Evolutionary conservation across 2,797 vertebrate genomes (phyloP), one percentile per base, ranked within the genome.

Genomic region (Pseudotriccus pelzelni): DNA sequence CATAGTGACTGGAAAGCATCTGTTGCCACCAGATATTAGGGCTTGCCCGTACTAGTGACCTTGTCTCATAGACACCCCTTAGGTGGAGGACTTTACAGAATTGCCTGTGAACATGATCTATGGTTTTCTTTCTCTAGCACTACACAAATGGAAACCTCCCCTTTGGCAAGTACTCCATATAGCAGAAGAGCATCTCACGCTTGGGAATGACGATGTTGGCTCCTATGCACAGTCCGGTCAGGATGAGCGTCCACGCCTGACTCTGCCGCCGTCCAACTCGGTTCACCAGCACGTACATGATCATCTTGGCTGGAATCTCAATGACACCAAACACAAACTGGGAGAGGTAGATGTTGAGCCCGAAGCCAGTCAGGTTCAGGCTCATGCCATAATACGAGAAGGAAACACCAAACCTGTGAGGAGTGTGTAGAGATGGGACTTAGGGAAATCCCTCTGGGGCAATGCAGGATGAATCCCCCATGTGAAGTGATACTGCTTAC

Each of bases 241-340:
- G 93, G 64, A 97, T 84, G 89, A 98, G 94, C 8, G 97, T 14
- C 82, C 98, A 98, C 0, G 97, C 96, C 90, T 97, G 92, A 12
- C 98, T 98, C 59, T 53, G 55, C 17, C 98, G 97, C 63, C 99
- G 98, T 41, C 99, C 99, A 0, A 97, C 84, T 37, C 91, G 97
- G 60, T 98, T 98, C 97, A 99, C 97, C 11, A 98, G 85, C 75
- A 97, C 86, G 17, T 98, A 99, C 59, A 98, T 93, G 1, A 79
- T 4, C 7, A 98, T 3, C 97, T 99, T 99, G 93, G 98, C 97
- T 34, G 99, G 99, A 47, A 99, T 13, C 94, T 99, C 99, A 69
- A 98, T 97, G 12, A 93, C 14, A 4, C 96, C 98, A 5, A 98
- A 99, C 27, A 98, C 95, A 90, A 99, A 98, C 89, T 99, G 99